phyloP scores from a whole-genome alignment of 2,797 vertebrate genomes.

The Cuculus canorus region DNA sequence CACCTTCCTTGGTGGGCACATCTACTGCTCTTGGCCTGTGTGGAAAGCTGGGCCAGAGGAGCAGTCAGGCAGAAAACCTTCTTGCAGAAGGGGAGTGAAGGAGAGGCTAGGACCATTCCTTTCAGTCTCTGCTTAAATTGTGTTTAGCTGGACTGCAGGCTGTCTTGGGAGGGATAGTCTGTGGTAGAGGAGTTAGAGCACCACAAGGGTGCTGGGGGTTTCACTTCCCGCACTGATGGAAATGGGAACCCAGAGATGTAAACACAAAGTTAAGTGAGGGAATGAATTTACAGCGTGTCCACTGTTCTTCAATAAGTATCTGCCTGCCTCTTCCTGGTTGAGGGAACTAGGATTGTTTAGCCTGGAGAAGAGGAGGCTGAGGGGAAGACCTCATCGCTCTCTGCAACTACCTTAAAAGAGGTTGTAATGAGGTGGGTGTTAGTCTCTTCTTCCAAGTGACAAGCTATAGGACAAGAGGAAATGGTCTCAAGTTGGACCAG shows the following conservation, averaged over 20 bases:
- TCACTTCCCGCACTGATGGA: not conserved
- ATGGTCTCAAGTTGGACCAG: too few species aligned
- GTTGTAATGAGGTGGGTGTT: too few species aligned
- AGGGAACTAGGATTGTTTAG: too few species aligned
- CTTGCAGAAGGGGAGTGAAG: not conserved
- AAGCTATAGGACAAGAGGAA: too few species aligned
- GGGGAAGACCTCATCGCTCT: too few species aligned
- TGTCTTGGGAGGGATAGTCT: rapidly evolving
- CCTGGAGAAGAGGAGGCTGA: too few species aligned
- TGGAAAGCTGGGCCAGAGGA: not conserved
- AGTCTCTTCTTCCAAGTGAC: too few species aligned
- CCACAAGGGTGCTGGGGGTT: not conserved
- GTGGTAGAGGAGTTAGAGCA: not conserved
- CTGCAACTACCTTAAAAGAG: too few species aligned
- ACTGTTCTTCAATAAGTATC: not conserved
- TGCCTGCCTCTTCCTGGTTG: not conserved
- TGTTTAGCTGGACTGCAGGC: not conserved
- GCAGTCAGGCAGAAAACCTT: not conserved
- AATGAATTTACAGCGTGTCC: rapidly evolving
- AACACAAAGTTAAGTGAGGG: not conserved
- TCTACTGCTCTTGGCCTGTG: not conserved
- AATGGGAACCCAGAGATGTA: not conserved
- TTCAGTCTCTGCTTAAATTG: not conserved
- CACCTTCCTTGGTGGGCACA: constrained; percentile 19
- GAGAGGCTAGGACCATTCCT: not conserved